Conservation (phyloP, 2,797 vertebrate species). For the Spea hammondii region DNA sequence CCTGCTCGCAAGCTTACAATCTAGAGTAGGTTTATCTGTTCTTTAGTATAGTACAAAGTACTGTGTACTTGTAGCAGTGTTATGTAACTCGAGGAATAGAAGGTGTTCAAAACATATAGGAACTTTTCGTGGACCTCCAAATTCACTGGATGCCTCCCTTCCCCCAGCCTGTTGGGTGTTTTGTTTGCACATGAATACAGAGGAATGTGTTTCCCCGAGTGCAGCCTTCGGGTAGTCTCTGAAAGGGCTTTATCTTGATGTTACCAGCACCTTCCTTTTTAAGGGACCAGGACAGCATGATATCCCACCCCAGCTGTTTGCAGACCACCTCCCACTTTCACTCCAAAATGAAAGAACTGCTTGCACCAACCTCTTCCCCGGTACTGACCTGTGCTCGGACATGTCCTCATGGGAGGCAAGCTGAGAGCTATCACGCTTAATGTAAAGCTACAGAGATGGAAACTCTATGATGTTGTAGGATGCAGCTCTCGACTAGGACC, state of each 20-base stretch:
- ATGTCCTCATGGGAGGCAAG: not conserved
- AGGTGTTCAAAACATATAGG: too few relatives aligned
- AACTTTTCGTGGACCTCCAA: too few relatives aligned
- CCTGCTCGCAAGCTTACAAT: too few relatives aligned
- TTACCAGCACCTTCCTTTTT: constrained; percentile 14
- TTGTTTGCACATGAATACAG: constrained; percentile 27
- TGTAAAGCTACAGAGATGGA: too few relatives aligned
- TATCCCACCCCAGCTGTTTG: not conserved
- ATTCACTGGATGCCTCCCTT: not conserved
- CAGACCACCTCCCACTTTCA: not conserved
- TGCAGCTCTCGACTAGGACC: too few relatives aligned
- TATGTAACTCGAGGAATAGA: too few relatives aligned
- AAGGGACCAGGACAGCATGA: not conserved
- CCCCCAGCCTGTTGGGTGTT: not conserved
- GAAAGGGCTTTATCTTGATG: constrained; percentile 16
- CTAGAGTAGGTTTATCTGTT: too few relatives aligned
- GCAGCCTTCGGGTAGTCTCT: constrained; percentile 1
- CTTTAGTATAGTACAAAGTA: too few relatives aligned
- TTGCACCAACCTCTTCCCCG: not conserved
- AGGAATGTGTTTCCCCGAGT: constrained; percentile 23
- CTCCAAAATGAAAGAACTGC: not conserved
- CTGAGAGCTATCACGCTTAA: too few relatives aligned
- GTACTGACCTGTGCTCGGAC: not conserved
- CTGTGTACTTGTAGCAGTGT: too few relatives aligned
- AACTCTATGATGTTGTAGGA: too few relatives aligned